Conservation (phyloP, 2,888 invertebrate species). For the Sminthurinus aureus region DNA sequence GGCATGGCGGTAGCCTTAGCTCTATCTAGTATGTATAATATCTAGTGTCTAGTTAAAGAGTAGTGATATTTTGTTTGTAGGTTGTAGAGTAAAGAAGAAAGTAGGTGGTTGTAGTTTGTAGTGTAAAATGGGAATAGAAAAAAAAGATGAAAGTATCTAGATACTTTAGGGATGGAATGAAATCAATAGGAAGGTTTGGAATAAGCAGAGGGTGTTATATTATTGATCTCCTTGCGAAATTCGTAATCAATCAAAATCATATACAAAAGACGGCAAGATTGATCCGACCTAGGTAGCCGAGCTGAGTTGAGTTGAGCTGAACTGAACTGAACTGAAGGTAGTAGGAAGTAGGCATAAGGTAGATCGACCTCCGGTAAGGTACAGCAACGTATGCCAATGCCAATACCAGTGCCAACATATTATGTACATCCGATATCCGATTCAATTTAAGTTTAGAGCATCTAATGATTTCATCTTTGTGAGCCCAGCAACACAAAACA, state of each 20-base stretch:
- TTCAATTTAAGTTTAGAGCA: slow-evolving; percentile 38
- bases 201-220: slow-evolving; percentile 39
- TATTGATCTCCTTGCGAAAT: slow-evolving; percentile 53
- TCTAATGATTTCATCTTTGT: slow-evolving; percentile 38
- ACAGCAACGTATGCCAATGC: background rate
- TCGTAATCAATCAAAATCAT: slow-evolving; percentile 52
- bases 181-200: slow-evolving; percentile 44
- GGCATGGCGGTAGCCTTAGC: no score
- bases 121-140: slow-evolving; percentile 22
- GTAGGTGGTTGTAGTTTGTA: no score
- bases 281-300: slow-evolving; percentile 31
- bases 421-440: slow-evolving; percentile 12
- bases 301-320: background rate
- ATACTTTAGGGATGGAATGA: slow-evolving; percentile 41
- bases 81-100: no score
- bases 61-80: no score
- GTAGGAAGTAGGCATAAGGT: no score
- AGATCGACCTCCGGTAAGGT: background rate
- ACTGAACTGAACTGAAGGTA: no score
- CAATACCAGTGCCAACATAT: slow-evolving; percentile 27
- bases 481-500: no score
- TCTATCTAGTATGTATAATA: no score
- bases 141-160: slow-evolving; percentile 28
- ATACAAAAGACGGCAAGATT: slow-evolving; percentile 43
- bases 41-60: no score